Percentiles rank a stretch among this genome's conserved stretches.
Conservation (phyloP, 2,113 vertebrate species). For the Vicugna pacos region DNA sequence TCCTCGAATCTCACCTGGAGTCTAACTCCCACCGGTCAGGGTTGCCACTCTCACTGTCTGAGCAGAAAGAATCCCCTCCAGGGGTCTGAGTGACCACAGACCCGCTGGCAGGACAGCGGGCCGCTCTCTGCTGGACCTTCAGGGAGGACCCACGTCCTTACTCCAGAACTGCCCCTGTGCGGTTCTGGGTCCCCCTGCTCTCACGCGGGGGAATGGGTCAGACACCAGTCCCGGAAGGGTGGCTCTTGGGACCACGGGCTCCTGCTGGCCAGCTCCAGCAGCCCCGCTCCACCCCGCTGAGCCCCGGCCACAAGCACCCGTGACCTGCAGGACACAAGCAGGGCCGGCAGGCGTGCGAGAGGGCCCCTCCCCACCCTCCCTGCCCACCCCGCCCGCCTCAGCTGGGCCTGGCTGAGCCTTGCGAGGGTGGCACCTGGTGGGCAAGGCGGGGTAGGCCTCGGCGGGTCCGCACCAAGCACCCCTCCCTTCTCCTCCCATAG, state of each 20-base stretch:
- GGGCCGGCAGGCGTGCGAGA: neutral
- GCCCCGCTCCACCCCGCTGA: neutral
- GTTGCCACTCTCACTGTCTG: too few relatives aligned
- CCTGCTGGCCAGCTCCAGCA: neutral
- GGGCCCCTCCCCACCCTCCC: neutral
- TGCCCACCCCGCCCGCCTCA: too few relatives aligned
- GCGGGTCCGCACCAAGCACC: neutral
- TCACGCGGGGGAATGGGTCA: too few relatives aligned
- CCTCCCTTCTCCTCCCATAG: neutral
- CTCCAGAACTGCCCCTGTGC: accelerated
- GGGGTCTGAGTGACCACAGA: accelerated
- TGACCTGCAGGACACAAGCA: too few relatives aligned
- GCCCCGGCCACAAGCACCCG: neutral
- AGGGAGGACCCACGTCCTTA: accelerated
- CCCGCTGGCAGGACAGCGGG: accelerated
- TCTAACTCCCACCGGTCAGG: neutral
- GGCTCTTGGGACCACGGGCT: neutral
- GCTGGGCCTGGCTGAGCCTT: neutral
- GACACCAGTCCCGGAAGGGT: accelerated
- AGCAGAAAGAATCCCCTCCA: neutral
- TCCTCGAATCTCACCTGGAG: too few relatives aligned
- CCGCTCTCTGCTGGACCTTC: neutral
- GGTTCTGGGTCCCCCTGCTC: accelerated
- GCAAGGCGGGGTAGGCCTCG: too few relatives aligned
- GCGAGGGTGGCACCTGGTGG: accelerated